Percentiles rank a stretch among this genome's conserved stretches.
phyloP scores from a whole-genome alignment of 2,113 vertebrate species.

The Sciurus niger region DNA sequence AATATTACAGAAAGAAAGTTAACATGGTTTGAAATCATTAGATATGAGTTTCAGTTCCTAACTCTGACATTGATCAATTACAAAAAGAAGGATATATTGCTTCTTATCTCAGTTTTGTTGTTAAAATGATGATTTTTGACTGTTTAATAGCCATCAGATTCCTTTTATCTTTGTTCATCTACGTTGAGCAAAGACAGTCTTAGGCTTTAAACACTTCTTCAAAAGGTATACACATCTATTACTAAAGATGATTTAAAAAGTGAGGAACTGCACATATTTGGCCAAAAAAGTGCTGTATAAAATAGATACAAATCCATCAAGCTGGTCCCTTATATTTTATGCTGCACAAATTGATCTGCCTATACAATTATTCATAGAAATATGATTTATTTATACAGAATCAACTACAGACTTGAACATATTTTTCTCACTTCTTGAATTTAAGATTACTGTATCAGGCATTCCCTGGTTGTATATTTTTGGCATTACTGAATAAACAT shows the following conservation, averaged over 20 bases:
- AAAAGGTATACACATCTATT: not conserved
- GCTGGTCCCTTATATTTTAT: constrained; percentile 70
- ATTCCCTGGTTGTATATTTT: constrained; percentile 58
- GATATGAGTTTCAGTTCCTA: not conserved
- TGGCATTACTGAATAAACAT: constrained; percentile 68
- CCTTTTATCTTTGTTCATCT: not conserved
- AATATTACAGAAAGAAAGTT: not conserved
- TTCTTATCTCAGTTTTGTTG: not conserved
- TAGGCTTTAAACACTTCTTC: not conserved
- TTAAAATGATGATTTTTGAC: not conserved
- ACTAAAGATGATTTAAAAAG: constrained; percentile 60
- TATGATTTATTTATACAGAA: constrained; percentile 73
- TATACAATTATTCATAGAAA: constrained; percentile 71
- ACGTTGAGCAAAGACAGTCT: not conserved
- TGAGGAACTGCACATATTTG: not conserved
- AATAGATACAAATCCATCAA: constrained; percentile 57
- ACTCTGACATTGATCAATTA: not conserved
- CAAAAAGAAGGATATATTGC: not conserved
- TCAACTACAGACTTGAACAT: constrained; percentile 56
- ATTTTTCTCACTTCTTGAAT: constrained; percentile 65
- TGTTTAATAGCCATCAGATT: not conserved
- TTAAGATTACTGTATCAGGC: constrained; percentile 52
- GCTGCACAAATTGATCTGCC: constrained; percentile 64
- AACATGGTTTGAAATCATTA: not conserved
- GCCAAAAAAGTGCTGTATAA: constrained; percentile 26